Percentiles rank a stretch among this genome's conserved stretches.
Conservation (phyloP, 2,888 invertebrate genomes). For the Osedax fenrisi region DNA sequence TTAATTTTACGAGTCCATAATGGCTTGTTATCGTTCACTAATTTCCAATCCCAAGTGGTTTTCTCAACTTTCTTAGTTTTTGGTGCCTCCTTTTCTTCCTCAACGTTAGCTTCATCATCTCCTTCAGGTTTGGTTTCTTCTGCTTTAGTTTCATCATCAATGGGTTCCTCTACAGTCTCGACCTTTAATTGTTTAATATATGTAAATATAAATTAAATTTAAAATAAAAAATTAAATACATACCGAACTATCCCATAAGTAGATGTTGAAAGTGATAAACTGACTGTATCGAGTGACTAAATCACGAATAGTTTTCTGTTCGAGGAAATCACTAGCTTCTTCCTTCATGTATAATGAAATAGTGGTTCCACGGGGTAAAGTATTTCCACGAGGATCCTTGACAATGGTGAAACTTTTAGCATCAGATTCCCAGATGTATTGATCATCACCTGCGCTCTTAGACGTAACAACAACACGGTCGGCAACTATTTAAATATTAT, state of each 20-base stretch:
- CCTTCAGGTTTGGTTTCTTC: constrained; percentile 57
- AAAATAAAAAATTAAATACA: too few species aligned
- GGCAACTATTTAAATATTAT: constrained; percentile 58
- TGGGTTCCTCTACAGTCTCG: constrained; percentile 66
- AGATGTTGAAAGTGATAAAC: constrained; percentile 98
- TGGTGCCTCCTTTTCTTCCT: constrained; percentile 49
- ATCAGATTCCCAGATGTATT: constrained; percentile 97
- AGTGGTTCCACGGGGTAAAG: constrained; percentile 76
- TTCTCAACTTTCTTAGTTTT: constrained; percentile 77
- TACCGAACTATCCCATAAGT: constrained; percentile 71
- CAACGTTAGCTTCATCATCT: constrained; percentile 61
- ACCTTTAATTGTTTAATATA: constrained; percentile 51
- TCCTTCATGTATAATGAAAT: constrained; percentile 83
- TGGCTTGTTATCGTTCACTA: constrained; percentile 90
- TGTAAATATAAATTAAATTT: not conserved
- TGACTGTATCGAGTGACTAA: constrained; percentile 95
- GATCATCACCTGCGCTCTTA: constrained; percentile 73
- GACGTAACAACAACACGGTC: constrained; percentile 87
- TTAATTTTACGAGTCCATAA: constrained; percentile 88
- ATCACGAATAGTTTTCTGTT: constrained; percentile 74
- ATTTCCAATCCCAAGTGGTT: constrained; percentile 94
- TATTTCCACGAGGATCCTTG: constrained; percentile 83
- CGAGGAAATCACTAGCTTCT: constrained; percentile 88
- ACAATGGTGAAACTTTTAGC: constrained; percentile 74
- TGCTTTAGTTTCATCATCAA: constrained; percentile 72